Evolutionary conservation across 1,140 invertebrate species (phyloP), one percentile per base, ranked within the genome.

Genomic region (Parapsyche elsis): DNA sequence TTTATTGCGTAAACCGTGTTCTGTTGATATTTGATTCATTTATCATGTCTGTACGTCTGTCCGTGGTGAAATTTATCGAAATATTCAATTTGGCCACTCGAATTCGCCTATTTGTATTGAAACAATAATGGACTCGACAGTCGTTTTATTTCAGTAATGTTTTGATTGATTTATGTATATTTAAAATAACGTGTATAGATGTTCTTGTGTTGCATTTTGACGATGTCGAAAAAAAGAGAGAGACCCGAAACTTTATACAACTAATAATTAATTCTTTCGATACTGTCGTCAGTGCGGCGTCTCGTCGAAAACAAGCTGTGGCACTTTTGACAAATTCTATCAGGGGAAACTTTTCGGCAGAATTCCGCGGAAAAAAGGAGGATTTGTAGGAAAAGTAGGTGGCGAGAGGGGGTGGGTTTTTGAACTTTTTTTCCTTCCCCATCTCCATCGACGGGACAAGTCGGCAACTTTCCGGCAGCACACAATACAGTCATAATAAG

Each of bases 261-360:
- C 75, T 64, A 67, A 77, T 64, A 77, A 77, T 77, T 77, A 77
- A 77, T 77, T 77, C 59, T 26, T 67, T 67, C 64, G 64, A 67
- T 67, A 67, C 64, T 67, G 19, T 67, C 64, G 14, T 67, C 23
- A n/a, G 9, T 45, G 24, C 14, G 23, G 23, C 46, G 46, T 57
- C 12, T 44, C 19, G 57, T 38, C 75, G 26, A 77, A 77, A 77
- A 77, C 75, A 77, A 64, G 75, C 75, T 77, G 75, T 77, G 75
- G 75, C 75, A 77, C 75, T 77, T 77, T 77, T 77, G 75, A 77
- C 75, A 77, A 77, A 77, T 77, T 77, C 75, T 46, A 77, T 77
- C 75, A 77, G 0, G 38, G 19, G 23, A 75, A 75, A 53, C 21
- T 75, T 75, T 75, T 30, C n/a, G 24, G 14, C 64, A 16, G 16